Conservation (phyloP, 2,888 invertebrate genomes). For the Lapara coniferarum region DNA sequence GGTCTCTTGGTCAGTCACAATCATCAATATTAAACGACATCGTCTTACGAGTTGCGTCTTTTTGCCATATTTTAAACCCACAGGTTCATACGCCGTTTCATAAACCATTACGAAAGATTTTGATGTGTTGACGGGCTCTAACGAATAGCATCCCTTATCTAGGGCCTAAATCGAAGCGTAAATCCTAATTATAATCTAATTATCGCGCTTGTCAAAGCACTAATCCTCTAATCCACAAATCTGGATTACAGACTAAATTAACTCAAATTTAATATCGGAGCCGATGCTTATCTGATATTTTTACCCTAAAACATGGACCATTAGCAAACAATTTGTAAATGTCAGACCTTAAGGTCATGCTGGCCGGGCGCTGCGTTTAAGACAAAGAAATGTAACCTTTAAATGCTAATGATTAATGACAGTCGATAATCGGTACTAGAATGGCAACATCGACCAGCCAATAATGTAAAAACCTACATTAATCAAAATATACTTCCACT, state of each 20-base stretch:
- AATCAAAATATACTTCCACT: constrained; percentile 11
- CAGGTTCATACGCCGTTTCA: too few species aligned
- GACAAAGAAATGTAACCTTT: constrained; percentile 22
- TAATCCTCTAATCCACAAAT: background rate
- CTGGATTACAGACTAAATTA: background rate
- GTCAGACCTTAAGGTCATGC: constrained; percentile 8
- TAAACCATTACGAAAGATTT: too few species aligned
- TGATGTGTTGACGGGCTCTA: too few species aligned
- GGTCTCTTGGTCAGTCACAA: too few species aligned
- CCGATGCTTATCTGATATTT: constrained; percentile 5
- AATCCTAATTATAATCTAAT: too few species aligned
- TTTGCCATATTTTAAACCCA: too few species aligned
- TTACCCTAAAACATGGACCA: background rate
- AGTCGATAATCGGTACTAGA: constrained; percentile 10
- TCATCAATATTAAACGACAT: too few species aligned
- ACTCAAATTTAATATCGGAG: background rate
- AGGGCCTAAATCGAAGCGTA: too few species aligned
- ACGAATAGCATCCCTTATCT: too few species aligned
- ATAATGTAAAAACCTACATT: constrained; percentile 11
- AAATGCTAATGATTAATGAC: constrained; percentile 23
- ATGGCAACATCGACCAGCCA: background rate
- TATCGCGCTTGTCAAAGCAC: background rate
- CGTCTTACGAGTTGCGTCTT: too few species aligned
- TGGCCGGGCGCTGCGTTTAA: background rate
- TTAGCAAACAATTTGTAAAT: constrained; percentile 21